Evolutionary conservation across 2,797 vertebrate genomes (phyloP).

Genomic region (Liparis tanakae): DNA sequence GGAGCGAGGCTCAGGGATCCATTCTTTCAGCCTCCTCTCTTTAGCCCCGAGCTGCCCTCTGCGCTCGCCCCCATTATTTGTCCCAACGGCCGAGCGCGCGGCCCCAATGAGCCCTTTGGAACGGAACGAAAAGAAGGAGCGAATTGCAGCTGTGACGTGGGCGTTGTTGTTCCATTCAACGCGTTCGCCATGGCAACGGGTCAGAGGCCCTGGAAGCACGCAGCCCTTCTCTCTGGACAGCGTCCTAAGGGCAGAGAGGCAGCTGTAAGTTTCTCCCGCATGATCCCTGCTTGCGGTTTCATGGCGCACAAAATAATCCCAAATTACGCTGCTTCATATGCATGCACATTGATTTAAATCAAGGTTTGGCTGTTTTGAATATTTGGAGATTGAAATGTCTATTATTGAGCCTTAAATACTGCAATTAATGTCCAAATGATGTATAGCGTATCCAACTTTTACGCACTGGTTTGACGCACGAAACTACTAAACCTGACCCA

Average conservation of each 20-base stretch:
- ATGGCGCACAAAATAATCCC: slow-evolving; percentile 9
- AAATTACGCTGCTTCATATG: neutral
- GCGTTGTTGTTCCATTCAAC: slow-evolving; percentile 92
- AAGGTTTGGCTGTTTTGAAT: neutral
- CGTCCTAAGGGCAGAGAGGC: slow-evolving; percentile 78
- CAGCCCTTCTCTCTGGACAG: slow-evolving; percentile 87
- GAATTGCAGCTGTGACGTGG: slow-evolving; percentile 89
- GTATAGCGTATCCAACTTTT: slow-evolving; percentile 53
- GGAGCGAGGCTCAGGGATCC: slow-evolving; percentile 49
- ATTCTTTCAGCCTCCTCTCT: slow-evolving; percentile 74
- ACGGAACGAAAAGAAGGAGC: slow-evolving; percentile 82
- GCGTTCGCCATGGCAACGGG: slow-evolving; percentile 94
- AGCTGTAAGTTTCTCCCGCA: slow-evolving; percentile 72
- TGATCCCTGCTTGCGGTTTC: slow-evolving; percentile 34
- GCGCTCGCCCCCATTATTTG: slow-evolving; percentile 76
- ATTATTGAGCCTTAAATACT: neutral
- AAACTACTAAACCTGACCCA: slow-evolving; percentile 36
- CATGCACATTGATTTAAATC: neutral
- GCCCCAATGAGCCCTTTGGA: slow-evolving; percentile 82
- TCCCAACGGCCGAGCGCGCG: slow-evolving; percentile 76
- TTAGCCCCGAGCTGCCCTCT: slow-evolving; percentile 79
- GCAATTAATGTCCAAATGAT: neutral
- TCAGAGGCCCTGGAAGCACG: slow-evolving; percentile 91
- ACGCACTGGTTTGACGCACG: slow-evolving; percentile 55
- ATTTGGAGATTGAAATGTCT: neutral